Conservation (phyloP, 2,797 vertebrate genomes). For the Poecilia velifera region DNA sequence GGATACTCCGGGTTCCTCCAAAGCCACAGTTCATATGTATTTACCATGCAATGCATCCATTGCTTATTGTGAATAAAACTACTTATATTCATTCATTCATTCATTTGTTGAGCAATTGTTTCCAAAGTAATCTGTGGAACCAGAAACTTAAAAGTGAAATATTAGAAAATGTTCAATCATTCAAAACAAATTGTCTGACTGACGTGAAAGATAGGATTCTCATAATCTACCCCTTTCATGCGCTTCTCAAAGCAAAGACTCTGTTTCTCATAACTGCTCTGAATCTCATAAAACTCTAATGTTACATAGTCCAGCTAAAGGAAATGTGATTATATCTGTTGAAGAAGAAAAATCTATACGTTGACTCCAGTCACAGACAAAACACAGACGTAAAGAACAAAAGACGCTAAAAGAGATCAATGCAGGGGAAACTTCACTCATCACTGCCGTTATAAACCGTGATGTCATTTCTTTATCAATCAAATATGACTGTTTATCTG, state of each 20-base stretch:
- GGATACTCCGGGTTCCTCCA: not conserved
- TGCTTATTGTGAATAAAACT: not conserved
- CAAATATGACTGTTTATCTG: constrained; percentile 34
- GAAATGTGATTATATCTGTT: constrained; percentile 60
- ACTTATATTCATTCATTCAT: too few species aligned
- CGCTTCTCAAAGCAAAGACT: constrained; percentile 4
- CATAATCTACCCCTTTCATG: not conserved
- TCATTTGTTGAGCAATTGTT: not conserved
- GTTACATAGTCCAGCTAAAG: constrained; percentile 50
- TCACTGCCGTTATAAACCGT: constrained; percentile 27
- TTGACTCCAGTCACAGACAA: constrained; percentile 58
- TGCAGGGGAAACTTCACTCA: constrained; percentile 20
- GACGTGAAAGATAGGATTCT: not conserved
- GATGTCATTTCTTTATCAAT: constrained; percentile 26
- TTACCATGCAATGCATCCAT: not conserved
- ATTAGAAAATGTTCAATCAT: not conserved
- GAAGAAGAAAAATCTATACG: constrained; percentile 65
- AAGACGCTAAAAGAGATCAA: constrained; percentile 31
- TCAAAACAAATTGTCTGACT: not conserved
- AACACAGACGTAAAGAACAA: constrained; percentile 53
- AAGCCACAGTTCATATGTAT: not conserved
- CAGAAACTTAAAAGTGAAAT: not conserved
- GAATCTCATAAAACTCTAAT: constrained; percentile 52
- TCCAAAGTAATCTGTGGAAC: not conserved
- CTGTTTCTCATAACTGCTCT: constrained; percentile 27